Base-by-base conservation (phyloP, 2,113 vertebrate species). In the Aspidoscelis tigris region DNA sequence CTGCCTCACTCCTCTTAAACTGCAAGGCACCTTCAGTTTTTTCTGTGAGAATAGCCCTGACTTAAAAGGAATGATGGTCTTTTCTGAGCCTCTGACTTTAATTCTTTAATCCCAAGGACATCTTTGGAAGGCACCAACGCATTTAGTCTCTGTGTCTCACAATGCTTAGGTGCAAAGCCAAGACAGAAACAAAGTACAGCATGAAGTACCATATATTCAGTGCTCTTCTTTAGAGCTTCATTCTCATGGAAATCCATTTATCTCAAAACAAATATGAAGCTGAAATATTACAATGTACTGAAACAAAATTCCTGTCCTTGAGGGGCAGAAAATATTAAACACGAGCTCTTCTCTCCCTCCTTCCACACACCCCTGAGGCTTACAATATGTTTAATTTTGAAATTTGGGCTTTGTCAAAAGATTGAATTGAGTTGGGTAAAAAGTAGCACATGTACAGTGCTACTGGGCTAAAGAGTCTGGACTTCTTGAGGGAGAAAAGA, bases 81-180 rank as follows among this genome's bases (percentile, higher is more conserved):
- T 71, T 71, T 64, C 14, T 44, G 53, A 73, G 50, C 24, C 80
- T 43, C 80, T 74, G 39, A n/a, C 41, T 43, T 76, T n/a, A 26
- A 66, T 66, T 80, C 24, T 41, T 61, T 81, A 47, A 72, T 43
- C 58, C 22, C 69, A 72, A 81, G 80, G 33, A 72, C 33, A 71
- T 10, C 33, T 64, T 82, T 16, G 39, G 80, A 82, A 74, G 80
- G 39, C 12, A 44, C 50, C 39, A 61, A 2, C n/a, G 20, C 2
- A 41, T 20, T 58, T 41, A 72, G 53, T 18, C 41, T 61, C 41
- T 10, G 8, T 24, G 3, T 72, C 39, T 26, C 33, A 26, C 33
- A 61, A 16, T 55, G 11, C 33, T 72, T 43, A 24, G 16, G 14
- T 53, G 33, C 47, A 71, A 55, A 10, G 47, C 47, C 50, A 24